These are phyloP conservation scores for Sesia apiformis DNA, from an alignment of 2,888 invertebrate species.

Conservation along the genomic window DNA sequence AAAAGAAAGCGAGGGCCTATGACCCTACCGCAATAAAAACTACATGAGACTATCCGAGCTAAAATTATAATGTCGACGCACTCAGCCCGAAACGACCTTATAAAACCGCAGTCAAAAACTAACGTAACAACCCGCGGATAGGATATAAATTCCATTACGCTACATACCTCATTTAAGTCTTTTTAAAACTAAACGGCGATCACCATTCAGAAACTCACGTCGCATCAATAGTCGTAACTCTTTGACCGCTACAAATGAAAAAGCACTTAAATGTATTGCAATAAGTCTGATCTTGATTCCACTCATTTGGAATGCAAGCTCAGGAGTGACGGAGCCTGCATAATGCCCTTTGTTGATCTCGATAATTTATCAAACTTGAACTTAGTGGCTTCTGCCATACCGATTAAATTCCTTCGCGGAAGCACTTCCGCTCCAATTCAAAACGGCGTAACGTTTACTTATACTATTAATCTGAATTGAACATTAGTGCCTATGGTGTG, in stretches of 20 bases:
- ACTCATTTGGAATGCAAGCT: constrained; percentile 16
- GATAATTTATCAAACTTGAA: constrained; percentile 36
- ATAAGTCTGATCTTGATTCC: constrained; percentile 24
- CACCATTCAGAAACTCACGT: constrained; percentile 44
- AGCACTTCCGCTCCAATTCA: background rate
- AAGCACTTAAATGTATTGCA: constrained; percentile 12
- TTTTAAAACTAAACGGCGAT: constrained; percentile 30
- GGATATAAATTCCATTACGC: constrained; percentile 15
- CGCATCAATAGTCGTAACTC: constrained; percentile 26
- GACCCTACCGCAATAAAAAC: constrained; percentile 71
- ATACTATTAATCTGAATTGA: constrained; percentile 3
- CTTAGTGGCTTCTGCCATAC: constrained; percentile 37
- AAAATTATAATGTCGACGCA: constrained; percentile 68
- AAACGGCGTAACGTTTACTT: constrained; percentile 15
- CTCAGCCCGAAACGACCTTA: constrained; percentile 43
- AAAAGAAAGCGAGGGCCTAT: constrained; percentile 48
- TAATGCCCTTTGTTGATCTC: constrained; percentile 43
- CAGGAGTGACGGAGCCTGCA: constrained; percentile 38
- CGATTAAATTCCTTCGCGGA: constrained; percentile 31
- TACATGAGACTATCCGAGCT: constrained; percentile 66
- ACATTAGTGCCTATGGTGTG: constrained; percentile 7
- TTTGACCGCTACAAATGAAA: constrained; percentile 14
- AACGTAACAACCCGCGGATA: background rate
- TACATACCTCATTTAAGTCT: constrained; percentile 20
- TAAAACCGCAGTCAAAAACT: constrained; percentile 24